phyloP scores from a whole-genome alignment of 2,113 vertebrate genomes.

The Pelobates fuscus region DNA sequence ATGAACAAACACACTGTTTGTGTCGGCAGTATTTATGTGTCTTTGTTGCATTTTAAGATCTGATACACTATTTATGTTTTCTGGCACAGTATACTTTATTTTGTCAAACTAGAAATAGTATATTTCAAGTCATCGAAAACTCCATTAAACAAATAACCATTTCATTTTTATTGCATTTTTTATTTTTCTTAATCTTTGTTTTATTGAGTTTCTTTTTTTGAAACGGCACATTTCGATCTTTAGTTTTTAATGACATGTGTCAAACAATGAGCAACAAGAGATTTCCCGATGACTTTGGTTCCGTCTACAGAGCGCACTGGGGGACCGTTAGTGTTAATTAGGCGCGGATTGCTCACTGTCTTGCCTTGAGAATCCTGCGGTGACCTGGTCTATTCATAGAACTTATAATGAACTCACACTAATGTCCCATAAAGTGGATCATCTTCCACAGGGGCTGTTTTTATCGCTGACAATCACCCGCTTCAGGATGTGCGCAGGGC shows the following conservation, averaged over 20 bases:
- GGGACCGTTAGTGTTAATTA: background rate
- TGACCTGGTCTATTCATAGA: constrained; percentile 24
- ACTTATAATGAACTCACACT: constrained; percentile 21
- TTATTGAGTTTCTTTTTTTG: no score
- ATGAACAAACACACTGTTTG: no score
- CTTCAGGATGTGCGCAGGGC: background rate
- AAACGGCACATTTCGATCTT: background rate
- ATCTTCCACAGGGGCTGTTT: background rate
- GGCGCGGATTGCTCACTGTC: background rate
- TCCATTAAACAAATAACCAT: background rate
- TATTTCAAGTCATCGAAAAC: background rate
- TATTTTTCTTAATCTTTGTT: background rate
- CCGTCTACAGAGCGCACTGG: background rate
- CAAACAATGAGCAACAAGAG: background rate
- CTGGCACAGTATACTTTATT: no score
- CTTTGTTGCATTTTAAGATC: no score
- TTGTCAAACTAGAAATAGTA: no score
- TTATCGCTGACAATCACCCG: background rate
- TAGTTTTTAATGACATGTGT: constrained; percentile 11
- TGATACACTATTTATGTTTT: no score
- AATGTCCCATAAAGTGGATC: constrained; percentile 18
- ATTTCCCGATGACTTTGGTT: background rate
- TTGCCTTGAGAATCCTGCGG: constrained; percentile 1
- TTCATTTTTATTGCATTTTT: background rate
- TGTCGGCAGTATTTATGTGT: no score